Base-by-base conservation (phyloP, 2,113 vertebrate genomes). In the Halcyon malimbica region DNA sequence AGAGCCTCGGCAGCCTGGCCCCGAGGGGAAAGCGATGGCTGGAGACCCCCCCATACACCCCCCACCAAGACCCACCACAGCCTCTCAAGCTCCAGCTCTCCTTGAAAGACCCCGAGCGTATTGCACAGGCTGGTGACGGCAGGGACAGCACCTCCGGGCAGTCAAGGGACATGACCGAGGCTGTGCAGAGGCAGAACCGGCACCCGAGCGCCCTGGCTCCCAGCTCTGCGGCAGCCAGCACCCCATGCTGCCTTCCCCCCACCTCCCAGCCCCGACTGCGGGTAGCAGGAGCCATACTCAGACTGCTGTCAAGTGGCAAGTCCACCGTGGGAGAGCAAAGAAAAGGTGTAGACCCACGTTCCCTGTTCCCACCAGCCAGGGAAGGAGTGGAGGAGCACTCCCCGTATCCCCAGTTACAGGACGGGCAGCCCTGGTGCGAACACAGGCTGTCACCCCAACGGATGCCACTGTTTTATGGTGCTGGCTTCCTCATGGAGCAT, bases 401-500 rank as follows among this genome's bases (percentile, higher is more conserved):
- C 28, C 62, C 20, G 7, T 2, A 5, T 42, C 44, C 65, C n/a
- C 35, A 37, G 1, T 24, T 21, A 18, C 13, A 16, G 53, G 17
- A 23, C 9, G 4, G 46, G 29, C 39, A 37, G 37, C 24, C 13
- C 24, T 16, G 17, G 24, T 5, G 8, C 1, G 10, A 62, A 57
- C 9, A 24, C 41, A 31, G 28, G 29, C 29, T 76, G 76, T 23
- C 68, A 60, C 24, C 20, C 35, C 0, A 0, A 37, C 1, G 3
- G 24, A 33, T 44, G 56, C 48, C 9, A 9, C 2, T 1, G 15
- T 21, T n/a, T 53, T 24, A 35, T 0, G 0, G 10, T 31, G 20
- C 37, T 28, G 16, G 16, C 24, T 71, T 70, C 75, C 23, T 59
- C 53, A 11, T 1, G 17, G 46, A 77, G 19, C 53, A 19, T 28